Evolutionary conservation across 2,113 vertebrate genomes (phyloP), one percentile per base, ranked within the genome.

Genomic region (Rhineura floridana): DNA sequence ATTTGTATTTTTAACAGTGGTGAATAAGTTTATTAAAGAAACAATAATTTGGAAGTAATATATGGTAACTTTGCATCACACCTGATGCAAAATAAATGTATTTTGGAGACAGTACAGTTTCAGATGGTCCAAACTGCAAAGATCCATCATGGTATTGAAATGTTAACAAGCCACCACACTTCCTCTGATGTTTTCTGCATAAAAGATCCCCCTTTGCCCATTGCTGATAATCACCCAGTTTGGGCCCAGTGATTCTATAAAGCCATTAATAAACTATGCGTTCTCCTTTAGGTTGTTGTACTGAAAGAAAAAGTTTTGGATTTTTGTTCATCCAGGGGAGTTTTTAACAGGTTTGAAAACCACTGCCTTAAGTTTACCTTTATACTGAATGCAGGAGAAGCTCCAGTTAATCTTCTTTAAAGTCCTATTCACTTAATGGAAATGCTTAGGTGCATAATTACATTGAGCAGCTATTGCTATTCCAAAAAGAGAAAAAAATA

Each of bases 371-470:
- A 77, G 90, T 86, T 83, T 80, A 92, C 88, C 87, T 93, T 89
- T 93, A 83, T 78, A 91, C 10, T 73, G 86, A 93, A 95, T 0
- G 50, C 87, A 87, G 17, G 94, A 95, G 94, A 94, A 89, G 91
- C 94, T 95, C 95, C 95, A 94, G 93, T 96, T 97, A 97, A 97
- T 97, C 96, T 97, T 97, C 96, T 97, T 96, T 97, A 96, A 97
- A 96, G 94, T 96, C 94, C 95, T 96, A 96, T 96, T 97, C 95
- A 19, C 96, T 96, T 97, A 97, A 97, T 96, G 96, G 96, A 96
- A 97, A 97, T 50, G 91, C 96, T 96, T 97, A 97, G 95, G 95
- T 97, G 96, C 95, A 97, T 97, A 97, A 97, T 97, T 97, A 96
- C 96, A 95, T 96, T 95, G 96, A 97, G 95, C 93, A 88, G 87